Percentiles rank a stretch among this genome's conserved stretches.
These are phyloP conservation scores for Hypomecis punctinalis DNA, from an alignment of 2,888 invertebrate genomes.

Conservation along the genomic window DNA sequence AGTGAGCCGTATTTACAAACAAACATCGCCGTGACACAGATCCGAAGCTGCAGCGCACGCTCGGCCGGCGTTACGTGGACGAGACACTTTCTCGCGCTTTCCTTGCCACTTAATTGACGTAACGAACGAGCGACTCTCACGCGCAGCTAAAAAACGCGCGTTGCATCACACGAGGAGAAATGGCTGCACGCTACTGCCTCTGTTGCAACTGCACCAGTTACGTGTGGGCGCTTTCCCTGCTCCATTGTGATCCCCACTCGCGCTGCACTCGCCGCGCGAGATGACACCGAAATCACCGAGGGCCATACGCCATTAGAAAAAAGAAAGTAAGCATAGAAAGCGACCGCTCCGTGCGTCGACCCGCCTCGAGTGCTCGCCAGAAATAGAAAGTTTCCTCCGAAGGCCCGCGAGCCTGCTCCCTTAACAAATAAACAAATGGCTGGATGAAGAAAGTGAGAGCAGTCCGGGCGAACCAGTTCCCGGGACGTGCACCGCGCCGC, in stretches of 20 bases:
- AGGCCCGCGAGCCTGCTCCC: conserved; percentile 70
- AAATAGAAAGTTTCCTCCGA: conserved; percentile 83
- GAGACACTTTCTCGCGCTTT: conserved; percentile 81
- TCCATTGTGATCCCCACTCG: conserved; percentile 69
- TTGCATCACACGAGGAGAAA: conserved; percentile 83
- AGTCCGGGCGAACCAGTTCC: conserved; percentile 75
- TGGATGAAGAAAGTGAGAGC: conserved; percentile 81
- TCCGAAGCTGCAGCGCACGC: conserved; percentile 49
- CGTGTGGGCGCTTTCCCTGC: conserved; percentile 73
- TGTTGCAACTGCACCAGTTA: conserved; percentile 78
- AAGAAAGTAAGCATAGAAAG: conserved; percentile 84
- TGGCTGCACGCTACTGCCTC: conserved; percentile 77
- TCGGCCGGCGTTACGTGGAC: conserved; percentile 70
- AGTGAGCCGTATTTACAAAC: conserved; percentile 71
- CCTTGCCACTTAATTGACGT: conserved; percentile 82
- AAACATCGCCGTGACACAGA: conserved; percentile 77
- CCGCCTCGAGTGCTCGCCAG: conserved; percentile 76
- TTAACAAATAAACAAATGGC: conserved; percentile 80
- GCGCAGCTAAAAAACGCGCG: conserved; percentile 74
- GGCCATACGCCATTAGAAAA: conserved; percentile 69
- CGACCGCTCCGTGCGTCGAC: conserved; percentile 77
- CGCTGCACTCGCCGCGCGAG: conserved; percentile 46
- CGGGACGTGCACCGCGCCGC: conserved; percentile 45
- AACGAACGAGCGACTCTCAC: conserved; percentile 80
- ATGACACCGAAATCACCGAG: conserved; percentile 64